Evolutionary conservation across 2,113 vertebrate species (phyloP), one percentile per base, ranked within the genome.

Genomic region (Machaerirhynchus nigripectus): DNA sequence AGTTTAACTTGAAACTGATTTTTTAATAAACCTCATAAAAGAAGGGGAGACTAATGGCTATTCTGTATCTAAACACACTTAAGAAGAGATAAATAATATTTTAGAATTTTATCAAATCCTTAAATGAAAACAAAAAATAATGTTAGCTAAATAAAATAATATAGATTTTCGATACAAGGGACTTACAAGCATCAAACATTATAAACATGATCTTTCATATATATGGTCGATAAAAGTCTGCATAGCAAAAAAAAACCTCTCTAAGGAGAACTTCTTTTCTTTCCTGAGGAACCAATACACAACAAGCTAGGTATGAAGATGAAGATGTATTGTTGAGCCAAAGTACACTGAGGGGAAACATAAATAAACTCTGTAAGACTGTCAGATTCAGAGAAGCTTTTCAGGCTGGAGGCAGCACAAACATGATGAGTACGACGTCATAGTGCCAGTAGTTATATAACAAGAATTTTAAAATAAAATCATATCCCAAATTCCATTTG

Each of bases 341-440:
- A 93, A 64, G 90, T 96, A 78, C 27, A 70, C 24, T 67, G 64
- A 93, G 37, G 27, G 67, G 24, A 89, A 91, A 94, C 42, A 87
- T 93, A 95, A 96, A 94, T 95, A 95, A 87, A 87, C 12, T 39
- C 73, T 86, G 39, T 46, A 67, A 46, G 11, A 67, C 63, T 93
- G 80, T 88, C 80, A 90, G 21, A 85, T 92, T 90, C 84, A 61
- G 40, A 94, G n/a, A 92, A 67, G 17, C 46, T 22, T 90, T 78
- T 88, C 71, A 83, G 30, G 31, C 31, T 19, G 13, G 18, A 78
- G 44, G 44, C 28, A 53, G 42, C 18, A 40, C 9, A 91, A 80
- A 42, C 15, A 68, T 6, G 53, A 85, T 13, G 53, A 17, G 11
- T 81, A 44, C 7, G 1, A 94, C 14, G 4, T 27, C 55, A 74